Base-by-base conservation (phyloP, 2,888 invertebrate species). In the Matsumyia berberina region DNA sequence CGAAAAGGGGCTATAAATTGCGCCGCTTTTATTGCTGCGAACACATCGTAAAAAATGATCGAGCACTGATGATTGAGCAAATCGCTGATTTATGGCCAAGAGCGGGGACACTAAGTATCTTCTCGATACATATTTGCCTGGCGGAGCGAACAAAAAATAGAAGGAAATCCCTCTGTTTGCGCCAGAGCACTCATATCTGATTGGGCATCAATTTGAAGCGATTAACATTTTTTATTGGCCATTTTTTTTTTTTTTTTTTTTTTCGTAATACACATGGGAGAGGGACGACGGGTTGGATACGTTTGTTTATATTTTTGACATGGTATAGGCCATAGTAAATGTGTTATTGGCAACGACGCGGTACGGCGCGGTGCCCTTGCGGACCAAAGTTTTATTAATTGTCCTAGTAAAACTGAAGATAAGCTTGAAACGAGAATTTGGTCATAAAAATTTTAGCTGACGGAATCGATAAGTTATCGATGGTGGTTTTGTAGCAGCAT, bases 31-130 rank as follows among this genome's bases (percentile, higher is more conserved):
- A 85, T 85, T 74, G 80, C 85, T 80, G 57, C 64, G 69, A 85
- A 85, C 69, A 85, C 85, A 85, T 85, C 85, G 85, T 85, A 85
- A 85, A 85, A 80, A 80, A 85, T 85, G 85, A 85, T 85, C 85
- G 80, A 85, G 85, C 80, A 76, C 69, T 80, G 80, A 85, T 85
- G 85, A 85, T 85, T 85, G 85, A 85, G 80, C 80, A 85, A 85
- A 85, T 85, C 85, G 85, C 70, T 73, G 69, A 85, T 80, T 85
- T 85, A 85, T 85, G 66, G 46, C 85, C 46, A 29, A 70, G 44
- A 37, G 42, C 57, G 67, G 49, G 73, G 74, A 70, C 69, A 80
- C 74, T 66, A 58, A 79, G 69, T 78, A 73, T 49, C 55, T 62
- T 39, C 29, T 0, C 17, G 31, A 35, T 51, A 55, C 37, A 66